Evolutionary conservation across 1,140 invertebrate genomes (phyloP).

Genomic region (Bombus haemorrhoidalis): DNA sequence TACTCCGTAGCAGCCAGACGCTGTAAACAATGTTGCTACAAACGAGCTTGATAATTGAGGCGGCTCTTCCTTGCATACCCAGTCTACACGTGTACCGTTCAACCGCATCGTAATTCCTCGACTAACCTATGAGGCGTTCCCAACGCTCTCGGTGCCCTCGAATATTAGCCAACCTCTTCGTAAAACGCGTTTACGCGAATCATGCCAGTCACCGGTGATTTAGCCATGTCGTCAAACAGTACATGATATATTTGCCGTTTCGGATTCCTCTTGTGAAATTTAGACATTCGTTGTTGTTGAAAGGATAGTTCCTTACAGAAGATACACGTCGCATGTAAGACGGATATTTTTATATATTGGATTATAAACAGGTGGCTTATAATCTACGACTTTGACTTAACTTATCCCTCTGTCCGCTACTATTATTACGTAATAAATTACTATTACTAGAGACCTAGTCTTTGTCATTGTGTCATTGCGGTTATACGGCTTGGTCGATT

Average conservation of each 20-base stretch:
- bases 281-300: background rate
- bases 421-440: background rate
- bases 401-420: too few relatives aligned
- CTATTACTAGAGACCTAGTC: background rate
- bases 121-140: slow-evolving; percentile 15
- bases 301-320: background rate
- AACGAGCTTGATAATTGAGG: slow-evolving; percentile 68
- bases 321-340: too few relatives aligned
- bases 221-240: background rate
- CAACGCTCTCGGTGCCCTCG: background rate
- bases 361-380: too few relatives aligned
- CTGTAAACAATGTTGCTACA: slow-evolving; percentile 68
- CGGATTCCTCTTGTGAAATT: background rate
- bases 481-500: background rate
- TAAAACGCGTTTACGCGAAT: background rate
- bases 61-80: slow-evolving; percentile 28
- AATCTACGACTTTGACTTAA: too few relatives aligned
- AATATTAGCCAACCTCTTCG: slow-evolving; percentile 8
- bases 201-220: background rate
- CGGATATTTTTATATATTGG: too few relatives aligned
- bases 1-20: slow-evolving; percentile 44
- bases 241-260: background rate
- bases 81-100: slow-evolving; percentile 31
- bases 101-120: slow-evolving; percentile 53
- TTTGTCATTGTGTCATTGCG: too few relatives aligned